These are phyloP conservation scores for Nannoperca australis DNA, from an alignment of 2,797 vertebrate genomes.

Conservation along the genomic window DNA sequence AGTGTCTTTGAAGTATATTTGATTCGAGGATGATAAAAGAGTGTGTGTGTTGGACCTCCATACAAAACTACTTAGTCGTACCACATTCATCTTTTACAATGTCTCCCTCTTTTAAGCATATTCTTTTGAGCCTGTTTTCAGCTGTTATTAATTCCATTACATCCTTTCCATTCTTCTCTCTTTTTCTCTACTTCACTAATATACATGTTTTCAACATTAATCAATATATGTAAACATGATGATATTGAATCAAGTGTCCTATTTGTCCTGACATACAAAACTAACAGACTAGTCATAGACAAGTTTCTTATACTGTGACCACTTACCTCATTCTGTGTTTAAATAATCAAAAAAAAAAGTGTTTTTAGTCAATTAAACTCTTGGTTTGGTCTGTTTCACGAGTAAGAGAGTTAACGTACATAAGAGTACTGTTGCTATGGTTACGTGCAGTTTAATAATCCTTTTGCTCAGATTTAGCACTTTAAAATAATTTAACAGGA, in stretches of 20 bases:
- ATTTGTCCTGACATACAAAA: neutral
- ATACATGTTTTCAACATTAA: neutral
- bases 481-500: neutral
- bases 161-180: neutral
- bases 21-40: neutral
- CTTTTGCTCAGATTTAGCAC: neutral
- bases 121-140: slow-evolving; percentile 5
- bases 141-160: neutral
- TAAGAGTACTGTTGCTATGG: neutral
- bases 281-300: neutral
- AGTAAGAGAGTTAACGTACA: neutral
- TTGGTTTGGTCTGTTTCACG: neutral
- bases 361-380: neutral
- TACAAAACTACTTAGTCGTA: neutral
- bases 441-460: slow-evolving; percentile 2
- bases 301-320: neutral
- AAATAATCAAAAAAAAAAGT: too few species aligned
- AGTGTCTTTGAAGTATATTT: slow-evolving; percentile 8
- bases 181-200: neutral
- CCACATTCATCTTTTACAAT: neutral
- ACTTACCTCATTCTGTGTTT: neutral
- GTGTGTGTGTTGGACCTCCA: neutral
- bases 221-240: too few species aligned
- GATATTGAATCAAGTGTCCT: neutral
- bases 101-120: neutral